Base-by-base conservation (phyloP, 2,113 vertebrate genomes). In the Patagioenas fasciata region DNA sequence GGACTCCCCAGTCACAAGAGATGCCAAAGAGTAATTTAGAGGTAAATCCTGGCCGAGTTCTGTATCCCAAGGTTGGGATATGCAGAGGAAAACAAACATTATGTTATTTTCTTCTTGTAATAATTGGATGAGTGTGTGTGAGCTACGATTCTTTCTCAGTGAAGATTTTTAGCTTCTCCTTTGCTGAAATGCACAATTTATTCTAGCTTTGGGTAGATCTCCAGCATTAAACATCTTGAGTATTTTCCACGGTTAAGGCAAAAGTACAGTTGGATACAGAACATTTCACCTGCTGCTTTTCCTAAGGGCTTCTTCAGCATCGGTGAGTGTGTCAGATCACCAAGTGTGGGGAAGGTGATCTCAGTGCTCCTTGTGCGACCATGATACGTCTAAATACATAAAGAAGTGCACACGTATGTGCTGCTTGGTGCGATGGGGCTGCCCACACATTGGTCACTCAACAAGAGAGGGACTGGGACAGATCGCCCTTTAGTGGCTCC, bases 351-450 rank as follows among this genome's bases (percentile, higher is more conserved):
- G 61, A 38, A 53, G 13, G 32, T 38, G 0, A 34, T 62, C 56
- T 36, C 0, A 2, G 25, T 66, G 50, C 73, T 87, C 16, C 0
- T 6, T 50, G 42, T 40, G 51, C 61, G 24, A 74, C 19, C 11
- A 2, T 29, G 21, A 1, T 32, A 12, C 16, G 11, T 56, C 25
- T 85, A 70, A 29, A 24, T 6, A 6, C 1, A 8, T 42, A 29
- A 48, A 56, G 66, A 51, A 51, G 26, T 0, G 0, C 20, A 11
- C 5, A 14, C 28, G 36, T 15, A 5, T 0, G 0, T 50, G 71
- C 75, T 5, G 4, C 40, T 34, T 78, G 29, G 28, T 15, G 42
- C 26, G 57, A 14, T 26, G 79, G 50, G 4, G 29, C 53, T 56
- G 53, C 70, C 29, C 29, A 2, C 14, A 2, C 29, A 6, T 51